Evolutionary conservation across 2,797 vertebrate genomes (phyloP).

Genomic region (Eulemur mongoz): DNA sequence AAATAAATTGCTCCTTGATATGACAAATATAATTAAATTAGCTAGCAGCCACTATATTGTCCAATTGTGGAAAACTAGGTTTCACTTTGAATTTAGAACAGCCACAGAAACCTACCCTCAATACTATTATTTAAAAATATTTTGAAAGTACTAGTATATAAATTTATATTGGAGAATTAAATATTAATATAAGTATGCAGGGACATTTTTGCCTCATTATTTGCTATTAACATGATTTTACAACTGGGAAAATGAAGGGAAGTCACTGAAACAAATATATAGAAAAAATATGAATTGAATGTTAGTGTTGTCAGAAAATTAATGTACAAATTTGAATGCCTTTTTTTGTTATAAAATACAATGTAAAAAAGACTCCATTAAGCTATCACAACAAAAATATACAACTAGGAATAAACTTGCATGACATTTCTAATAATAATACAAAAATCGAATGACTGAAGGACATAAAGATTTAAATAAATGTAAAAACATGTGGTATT

Average conservation of each 20-base stretch:
- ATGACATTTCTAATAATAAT: neutral
- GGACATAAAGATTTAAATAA: neutral
- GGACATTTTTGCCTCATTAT: neutral
- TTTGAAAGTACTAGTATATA: neutral
- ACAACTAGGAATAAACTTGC: neutral
- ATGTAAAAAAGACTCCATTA: neutral
- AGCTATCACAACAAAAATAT: neutral
- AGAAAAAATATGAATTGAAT: neutral
- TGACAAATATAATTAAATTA: neutral
- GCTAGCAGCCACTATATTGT: neutral
- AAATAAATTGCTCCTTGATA: neutral
- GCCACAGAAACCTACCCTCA: neutral
- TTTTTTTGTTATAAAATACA: neutral
- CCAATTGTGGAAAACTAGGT: neutral
- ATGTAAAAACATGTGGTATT: neutral
- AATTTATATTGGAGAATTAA: neutral
- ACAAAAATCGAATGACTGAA: neutral
- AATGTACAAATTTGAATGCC: neutral
- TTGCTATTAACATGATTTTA: neutral
- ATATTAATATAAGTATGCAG: neutral
- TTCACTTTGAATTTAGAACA: neutral
- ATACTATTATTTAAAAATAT: neutral
- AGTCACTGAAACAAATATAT: neutral
- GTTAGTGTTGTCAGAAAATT: neutral
- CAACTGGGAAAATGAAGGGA: neutral